Base-by-base conservation (phyloP, 2,113 vertebrate genomes). In the Sinocyclocheilus anophthalmus region DNA sequence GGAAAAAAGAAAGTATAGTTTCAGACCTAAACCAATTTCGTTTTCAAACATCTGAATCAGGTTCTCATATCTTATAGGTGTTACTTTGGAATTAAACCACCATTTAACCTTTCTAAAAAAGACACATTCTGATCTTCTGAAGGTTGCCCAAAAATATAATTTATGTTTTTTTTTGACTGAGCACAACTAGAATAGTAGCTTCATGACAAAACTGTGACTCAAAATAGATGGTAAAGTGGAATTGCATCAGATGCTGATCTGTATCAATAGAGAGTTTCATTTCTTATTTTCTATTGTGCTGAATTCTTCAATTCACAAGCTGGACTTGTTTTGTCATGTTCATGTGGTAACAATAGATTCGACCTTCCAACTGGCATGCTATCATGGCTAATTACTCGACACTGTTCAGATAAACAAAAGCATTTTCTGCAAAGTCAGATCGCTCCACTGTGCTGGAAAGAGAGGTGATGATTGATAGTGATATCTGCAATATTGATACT, bases 21-120 rank as follows among this genome's bases (percentile, higher is more conserved):
- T 85, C 76, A 79, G 63, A 79, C n/a, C 30, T 75, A 73, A 33
- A 39, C 67, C 37, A 24, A 55, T 73, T 75, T 84, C 69, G n/a
- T 83, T 83, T 72, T 72, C 48, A 83, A 70, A 55, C 39, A 33
- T 24, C 42, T 45, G 20, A 75, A 22, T n/a, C 11, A 39, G 6
- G 20, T 61, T 50, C 50, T 53, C 26, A 78, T 69, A 22, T 55
- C 26, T 24, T 48, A 37, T 37, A 67, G 84, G 84, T 85, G 84
- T 85, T 85, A 85, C 84, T 78, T 78, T 12, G 12, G 61, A 69
- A 26, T 37, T 0, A 70, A 85, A 79, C 48, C 76, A 57, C 84
- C 37, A 26, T 26, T 78, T 76, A 24, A 57, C 30, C 10, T 73
- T 24, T 83, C 10, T 33, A 11, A 73, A 30, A 39, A 18, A 3